Conservation (phyloP, 1,140 invertebrate genomes). For the Bombus consobrinus region DNA sequence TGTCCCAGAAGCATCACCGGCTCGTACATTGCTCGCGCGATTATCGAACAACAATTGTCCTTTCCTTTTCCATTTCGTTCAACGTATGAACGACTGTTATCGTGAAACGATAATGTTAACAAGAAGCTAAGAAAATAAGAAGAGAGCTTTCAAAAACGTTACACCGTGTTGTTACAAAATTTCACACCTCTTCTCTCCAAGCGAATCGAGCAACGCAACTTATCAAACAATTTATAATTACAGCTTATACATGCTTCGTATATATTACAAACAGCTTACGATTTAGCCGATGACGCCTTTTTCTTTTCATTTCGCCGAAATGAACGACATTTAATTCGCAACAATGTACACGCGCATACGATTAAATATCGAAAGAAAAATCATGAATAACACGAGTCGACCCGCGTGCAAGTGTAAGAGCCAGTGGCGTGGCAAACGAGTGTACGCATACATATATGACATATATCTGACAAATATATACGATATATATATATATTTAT, state of each 20-base stretch:
- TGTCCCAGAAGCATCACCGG: slow-evolving; percentile 69
- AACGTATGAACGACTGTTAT: neutral
- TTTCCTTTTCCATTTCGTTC: neutral
- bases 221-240: slow-evolving; percentile 35
- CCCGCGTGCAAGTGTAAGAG: slow-evolving; percentile 49
- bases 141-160: slow-evolving; percentile 25
- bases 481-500: slow-evolving; percentile 64
- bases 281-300: slow-evolving; percentile 7
- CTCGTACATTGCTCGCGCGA: slow-evolving; percentile 65
- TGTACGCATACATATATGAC: slow-evolving; percentile 70
- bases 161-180: neutral
- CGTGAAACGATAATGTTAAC: neutral
- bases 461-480: slow-evolving; percentile 72
- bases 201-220: slow-evolving; percentile 25
- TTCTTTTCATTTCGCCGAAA: slow-evolving; percentile 1
- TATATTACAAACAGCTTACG: slow-evolving; percentile 43
- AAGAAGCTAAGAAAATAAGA: slow-evolving; percentile 19
- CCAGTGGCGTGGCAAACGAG: slow-evolving; percentile 60
- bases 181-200: neutral
- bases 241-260: slow-evolving; percentile 5
- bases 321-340: slow-evolving; percentile 6
- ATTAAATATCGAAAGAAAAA: neutral
- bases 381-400: neutral
- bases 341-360: slow-evolving; percentile 17
- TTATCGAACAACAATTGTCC: neutral